Conservation (phyloP, 2,888 invertebrate genomes). For the Agonopterix arenella region DNA sequence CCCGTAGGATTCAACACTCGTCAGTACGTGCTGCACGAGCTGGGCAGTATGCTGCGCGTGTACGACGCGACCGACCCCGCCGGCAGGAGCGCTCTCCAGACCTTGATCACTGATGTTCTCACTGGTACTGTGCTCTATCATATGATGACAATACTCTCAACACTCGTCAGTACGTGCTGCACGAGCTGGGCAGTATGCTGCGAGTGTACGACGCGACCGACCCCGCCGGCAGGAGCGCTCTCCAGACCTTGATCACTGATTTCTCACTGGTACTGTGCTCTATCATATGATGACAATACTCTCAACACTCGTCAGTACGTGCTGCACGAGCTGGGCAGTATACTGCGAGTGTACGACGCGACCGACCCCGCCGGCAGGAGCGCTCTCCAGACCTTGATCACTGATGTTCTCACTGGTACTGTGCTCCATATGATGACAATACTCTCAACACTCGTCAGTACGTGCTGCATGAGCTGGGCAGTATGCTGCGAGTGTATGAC, state of each 20-base stretch:
- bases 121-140: slow-evolving; percentile 66
- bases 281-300: slow-evolving; percentile 18
- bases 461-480: slow-evolving; percentile 45
- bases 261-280: slow-evolving; percentile 40
- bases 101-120: slow-evolving; percentile 47
- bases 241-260: slow-evolving; percentile 52
- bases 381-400: slow-evolving; percentile 49
- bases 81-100: slow-evolving; percentile 53
- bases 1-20: slow-evolving; percentile 59
- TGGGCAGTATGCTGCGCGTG: slow-evolving; percentile 61
- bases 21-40: slow-evolving; percentile 63
- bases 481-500: slow-evolving; percentile 75
- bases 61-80: slow-evolving; percentile 79
- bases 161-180: slow-evolving; percentile 69
- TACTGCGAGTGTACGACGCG: slow-evolving; percentile 70
- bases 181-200: slow-evolving; percentile 56
- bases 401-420: slow-evolving; percentile 51
- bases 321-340: slow-evolving; percentile 51
- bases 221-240: slow-evolving; percentile 62
- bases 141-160: slow-evolving; percentile 21
- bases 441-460: slow-evolving; percentile 66
- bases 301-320: slow-evolving; percentile 73
- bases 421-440: slow-evolving; percentile 40
- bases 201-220: slow-evolving; percentile 77
- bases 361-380: slow-evolving; percentile 73